These are phyloP conservation scores for Ochlodes sylvanus DNA, from an alignment of 2,888 invertebrate genomes.

Conservation along the genomic window DNA sequence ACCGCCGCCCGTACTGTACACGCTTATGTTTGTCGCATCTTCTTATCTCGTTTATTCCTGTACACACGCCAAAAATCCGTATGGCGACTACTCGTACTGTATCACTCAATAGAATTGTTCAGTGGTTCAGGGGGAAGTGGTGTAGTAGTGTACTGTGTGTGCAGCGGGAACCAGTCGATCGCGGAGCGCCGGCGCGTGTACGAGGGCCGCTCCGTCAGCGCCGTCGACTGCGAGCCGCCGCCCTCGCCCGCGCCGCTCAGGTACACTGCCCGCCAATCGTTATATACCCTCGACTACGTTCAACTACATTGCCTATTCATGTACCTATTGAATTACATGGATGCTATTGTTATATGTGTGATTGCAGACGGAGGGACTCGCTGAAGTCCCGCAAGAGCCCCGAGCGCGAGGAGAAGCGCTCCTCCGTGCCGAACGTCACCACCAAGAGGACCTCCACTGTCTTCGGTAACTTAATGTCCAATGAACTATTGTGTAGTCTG, in stretches of 20 bases:
- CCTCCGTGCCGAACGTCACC: constrained; percentile 85
- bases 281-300: no score
- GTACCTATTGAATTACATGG: no score
- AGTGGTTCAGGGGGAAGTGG: no score
- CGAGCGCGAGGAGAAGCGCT: constrained; percentile 81
- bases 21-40: no score
- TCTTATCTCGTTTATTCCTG: no score
- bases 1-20: no score
- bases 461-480: constrained; percentile 85
- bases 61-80: no score
- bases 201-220: constrained; percentile 90
- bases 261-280: constrained; percentile 57
- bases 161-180: constrained; percentile 87
- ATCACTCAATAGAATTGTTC: no score
- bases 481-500: no score
- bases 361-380: constrained; percentile 87
- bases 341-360: no score
- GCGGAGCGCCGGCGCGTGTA: constrained; percentile 92
- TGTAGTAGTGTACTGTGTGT: neutral
- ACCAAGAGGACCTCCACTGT: constrained; percentile 94
- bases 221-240: constrained; percentile 88
- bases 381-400: constrained; percentile 87
- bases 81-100: no score
- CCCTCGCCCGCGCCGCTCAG: constrained; percentile 91
- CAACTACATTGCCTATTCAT: no score